A percentile compares a stretch with the other conserved stretches of the same genome.
phyloP scores from a whole-genome alignment of 1,140 invertebrate species.

The Caenorhabditis elegans region DNA sequence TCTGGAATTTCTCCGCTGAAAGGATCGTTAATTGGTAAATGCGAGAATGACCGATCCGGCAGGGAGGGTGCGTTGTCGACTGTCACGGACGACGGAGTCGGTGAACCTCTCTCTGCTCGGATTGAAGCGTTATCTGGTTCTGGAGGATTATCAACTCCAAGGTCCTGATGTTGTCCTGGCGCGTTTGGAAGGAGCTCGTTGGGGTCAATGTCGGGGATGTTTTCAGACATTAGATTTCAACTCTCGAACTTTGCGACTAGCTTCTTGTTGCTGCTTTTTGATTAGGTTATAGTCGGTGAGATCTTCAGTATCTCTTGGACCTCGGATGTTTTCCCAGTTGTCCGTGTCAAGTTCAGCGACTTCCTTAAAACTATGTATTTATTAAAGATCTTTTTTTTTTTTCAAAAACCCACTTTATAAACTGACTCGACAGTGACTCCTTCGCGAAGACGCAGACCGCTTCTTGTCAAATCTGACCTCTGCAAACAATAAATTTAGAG shows the following conservation, averaged over 20 bases:
- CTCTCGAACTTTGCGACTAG: constrained; percentile 17
- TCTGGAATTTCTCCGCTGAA: neutral
- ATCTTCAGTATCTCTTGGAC: constrained; percentile 55
- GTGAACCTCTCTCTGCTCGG: constrained; percentile 3
- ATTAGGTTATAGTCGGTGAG: constrained; percentile 49
- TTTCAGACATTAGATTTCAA: constrained; percentile 8
- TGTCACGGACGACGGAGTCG: neutral
- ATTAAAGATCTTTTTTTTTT: neutral
- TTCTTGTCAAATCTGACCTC: constrained; percentile 46
- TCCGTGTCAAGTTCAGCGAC: constrained; percentile 58
- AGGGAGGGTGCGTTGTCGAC: constrained; percentile 8
- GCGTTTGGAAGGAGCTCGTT: constrained; percentile 4
- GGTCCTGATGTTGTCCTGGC: neutral
- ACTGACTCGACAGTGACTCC: constrained; percentile 53
- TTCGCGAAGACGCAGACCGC: constrained; percentile 50
- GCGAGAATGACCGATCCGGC: neutral
- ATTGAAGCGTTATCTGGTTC: constrained; percentile 17
- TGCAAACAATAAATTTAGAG: constrained; percentile 35
- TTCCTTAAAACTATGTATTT: constrained; percentile 48
- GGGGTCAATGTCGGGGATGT: neutral
- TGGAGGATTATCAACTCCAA: neutral
- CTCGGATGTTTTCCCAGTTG: constrained; percentile 61
- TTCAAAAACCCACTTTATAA: constrained; percentile 48
- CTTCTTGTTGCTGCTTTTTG: constrained; percentile 40
- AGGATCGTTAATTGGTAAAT: neutral